Conservation (phyloP, 2,113 vertebrate species). For the cattle (Bos taurus) region DNA sequence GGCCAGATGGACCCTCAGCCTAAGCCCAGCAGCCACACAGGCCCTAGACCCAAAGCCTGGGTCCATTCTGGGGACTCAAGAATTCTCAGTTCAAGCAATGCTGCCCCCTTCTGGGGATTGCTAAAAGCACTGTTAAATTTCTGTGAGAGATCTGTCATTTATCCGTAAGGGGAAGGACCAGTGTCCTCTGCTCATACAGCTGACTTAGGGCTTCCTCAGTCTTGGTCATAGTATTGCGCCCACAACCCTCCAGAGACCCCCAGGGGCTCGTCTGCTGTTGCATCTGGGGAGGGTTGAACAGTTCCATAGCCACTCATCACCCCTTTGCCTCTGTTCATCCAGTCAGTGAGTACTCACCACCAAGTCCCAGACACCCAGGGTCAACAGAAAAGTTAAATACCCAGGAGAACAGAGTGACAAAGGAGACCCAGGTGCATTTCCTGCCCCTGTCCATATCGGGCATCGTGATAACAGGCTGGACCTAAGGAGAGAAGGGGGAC, state of each 20-base stretch:
- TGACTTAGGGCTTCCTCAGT: not conserved
- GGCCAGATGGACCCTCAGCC: not conserved
- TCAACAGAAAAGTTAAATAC: not conserved
- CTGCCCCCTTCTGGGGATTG: not conserved
- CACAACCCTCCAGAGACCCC: not conserved
- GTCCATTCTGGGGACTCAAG: not conserved
- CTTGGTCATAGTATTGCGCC: not conserved
- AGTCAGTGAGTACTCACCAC: not conserved
- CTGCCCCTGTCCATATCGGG: not conserved
- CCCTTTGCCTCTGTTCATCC: not conserved
- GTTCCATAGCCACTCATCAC: not conserved
- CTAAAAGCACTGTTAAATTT: not conserved
- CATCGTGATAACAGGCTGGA: not conserved
- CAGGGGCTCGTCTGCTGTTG: not conserved
- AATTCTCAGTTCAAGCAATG: not conserved
- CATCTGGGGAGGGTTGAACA: not conserved
- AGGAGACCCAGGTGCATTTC: not conserved
- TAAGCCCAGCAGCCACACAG: not conserved
- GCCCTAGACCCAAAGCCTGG: not conserved
- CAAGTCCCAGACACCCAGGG: not conserved
- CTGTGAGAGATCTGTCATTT: not conserved
- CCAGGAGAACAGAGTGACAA: not conserved
- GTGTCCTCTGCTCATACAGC: not conserved
- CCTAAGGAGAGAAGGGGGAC: not conserved
- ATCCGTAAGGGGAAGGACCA: not conserved